Conservation (phyloP, 1,140 invertebrate species). For the Panagrolaimus sp. region DNA sequence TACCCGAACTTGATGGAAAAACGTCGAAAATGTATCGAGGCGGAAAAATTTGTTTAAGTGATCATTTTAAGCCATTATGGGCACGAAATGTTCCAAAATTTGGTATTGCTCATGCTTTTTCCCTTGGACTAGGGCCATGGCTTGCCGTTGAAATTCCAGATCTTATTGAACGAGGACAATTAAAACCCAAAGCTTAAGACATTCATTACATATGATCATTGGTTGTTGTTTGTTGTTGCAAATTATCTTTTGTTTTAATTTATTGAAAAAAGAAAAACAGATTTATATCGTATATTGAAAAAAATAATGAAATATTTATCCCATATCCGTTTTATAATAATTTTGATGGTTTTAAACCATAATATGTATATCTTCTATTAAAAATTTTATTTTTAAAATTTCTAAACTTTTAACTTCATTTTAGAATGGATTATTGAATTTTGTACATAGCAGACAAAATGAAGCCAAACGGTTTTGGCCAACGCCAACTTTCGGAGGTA, state of each 20-base stretch:
- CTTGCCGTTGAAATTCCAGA: slow-evolving; percentile 95
- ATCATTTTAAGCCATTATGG: slow-evolving; percentile 99
- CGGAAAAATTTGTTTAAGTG: slow-evolving; percentile 61
- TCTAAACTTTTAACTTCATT: too few relatives aligned
- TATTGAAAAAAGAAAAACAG: not conserved
- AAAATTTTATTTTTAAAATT: too few relatives aligned
- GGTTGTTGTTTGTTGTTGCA: not conserved
- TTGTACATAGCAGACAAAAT: too few relatives aligned
- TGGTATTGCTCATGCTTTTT: slow-evolving; percentile 97
- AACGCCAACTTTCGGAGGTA: slow-evolving; percentile 4
- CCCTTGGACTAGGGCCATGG: slow-evolving; percentile 92
- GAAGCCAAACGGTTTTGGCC: not conserved
- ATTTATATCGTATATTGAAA: not conserved
- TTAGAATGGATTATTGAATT: too few relatives aligned
- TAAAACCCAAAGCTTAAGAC: slow-evolving; percentile 10
- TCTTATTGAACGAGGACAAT: slow-evolving; percentile 70
- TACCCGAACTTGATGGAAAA: slow-evolving; percentile 74
- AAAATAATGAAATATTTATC: not conserved
- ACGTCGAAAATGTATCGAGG: slow-evolving; percentile 95
- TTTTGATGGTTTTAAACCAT: too few relatives aligned
- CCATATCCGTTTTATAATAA: not conserved
- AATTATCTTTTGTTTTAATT: slow-evolving; percentile 12
- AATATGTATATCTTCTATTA: too few relatives aligned
- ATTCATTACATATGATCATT: not conserved
- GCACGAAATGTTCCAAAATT: slow-evolving; percentile 95